Evolutionary conservation across 2,888 invertebrate genomes (phyloP), one percentile per base, ranked within the genome.

Genomic region (Patella depressa): DNA sequence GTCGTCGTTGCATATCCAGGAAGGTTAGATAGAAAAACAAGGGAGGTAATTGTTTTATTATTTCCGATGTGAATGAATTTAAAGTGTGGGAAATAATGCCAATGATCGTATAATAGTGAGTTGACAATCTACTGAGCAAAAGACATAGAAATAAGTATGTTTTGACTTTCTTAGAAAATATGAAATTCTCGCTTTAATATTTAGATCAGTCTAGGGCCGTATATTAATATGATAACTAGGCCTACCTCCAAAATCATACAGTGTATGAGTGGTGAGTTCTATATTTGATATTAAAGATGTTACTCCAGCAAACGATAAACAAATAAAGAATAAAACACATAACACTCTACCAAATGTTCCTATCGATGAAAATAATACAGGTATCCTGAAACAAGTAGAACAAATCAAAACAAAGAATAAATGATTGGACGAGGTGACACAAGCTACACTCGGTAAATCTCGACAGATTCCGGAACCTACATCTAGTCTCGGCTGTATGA

Each of bases 201-300:
- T 29, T 29, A 29, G 59, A 14, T 14, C 59, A 15, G 12, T 2
- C 5, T 59, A 7, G 17, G 12, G 55, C 2, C 2, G 55, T 17
- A 3, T 17, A n/a, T 65, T 24, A 19, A 24, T 12, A 19, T 54
- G 29, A 7, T 24, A 24, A 45, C 9, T 53, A 19, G n/a, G 79
- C 85, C 81, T 86, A 88, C 89, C 72, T 45, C 88, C 88, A 76
- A 88, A 89, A 75, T 89, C 89, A 9, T 83, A 79, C 11, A 89
- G 57, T 0, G 88, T 88, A 34, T 86, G 86, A 3, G 86, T 79
- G 15, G 84, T 75, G 11, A 87, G 83, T 77, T 89, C 88, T 73
- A 89, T 80, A 73, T 85, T 87, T 2, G 89, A 82, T 75, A 89
- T 88, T 17, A 89, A 82, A 9, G 90, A 89, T n/a, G 87, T 88